Evolutionary conservation across 1,140 invertebrate species (phyloP).

Genomic region (Sitodiplosis mosellana): DNA sequence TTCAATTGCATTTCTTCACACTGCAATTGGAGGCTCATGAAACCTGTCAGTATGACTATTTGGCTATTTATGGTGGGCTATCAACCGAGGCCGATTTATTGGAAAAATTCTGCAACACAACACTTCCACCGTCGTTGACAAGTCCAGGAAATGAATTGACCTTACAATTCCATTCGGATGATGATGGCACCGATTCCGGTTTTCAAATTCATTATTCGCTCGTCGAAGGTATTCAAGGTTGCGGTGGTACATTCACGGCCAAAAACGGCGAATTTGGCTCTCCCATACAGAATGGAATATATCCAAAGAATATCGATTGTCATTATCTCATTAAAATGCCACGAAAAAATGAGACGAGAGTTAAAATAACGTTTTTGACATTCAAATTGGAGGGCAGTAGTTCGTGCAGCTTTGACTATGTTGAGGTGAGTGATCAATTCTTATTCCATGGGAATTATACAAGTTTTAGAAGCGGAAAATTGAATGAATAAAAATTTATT

Average conservation of each 20-base stretch:
- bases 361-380: conserved; percentile 40
- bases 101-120: conserved; percentile 49
- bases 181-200: conserved; percentile 38
- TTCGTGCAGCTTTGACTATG: conserved; percentile 43
- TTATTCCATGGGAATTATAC: too few relatives aligned
- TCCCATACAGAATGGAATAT: conserved; percentile 36
- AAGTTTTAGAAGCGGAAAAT: too few relatives aligned
- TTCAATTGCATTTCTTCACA: conserved; percentile 65
- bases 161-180: conserved; percentile 66
- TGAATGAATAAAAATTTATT: conserved; percentile 2
- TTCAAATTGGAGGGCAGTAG: conserved; percentile 41
- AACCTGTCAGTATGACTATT: conserved; percentile 59
- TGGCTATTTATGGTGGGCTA: conserved; percentile 42
- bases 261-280: conserved; percentile 42
- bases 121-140: conserved; percentile 44
- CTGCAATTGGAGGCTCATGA: conserved; percentile 55
- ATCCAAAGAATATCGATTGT: conserved; percentile 44
- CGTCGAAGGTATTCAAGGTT: conserved; percentile 53
- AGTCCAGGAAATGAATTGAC: conserved; percentile 40
- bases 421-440: conserved; percentile 39
- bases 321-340: conserved; percentile 56
- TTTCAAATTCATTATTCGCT: conserved; percentile 61
- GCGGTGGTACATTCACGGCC: conserved; percentile 57
- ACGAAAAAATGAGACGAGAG: conserved; percentile 27
- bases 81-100: conserved; percentile 29